phyloP scores from a whole-genome alignment of 2,888 invertebrate genomes.

The Nasonia oneida region DNA sequence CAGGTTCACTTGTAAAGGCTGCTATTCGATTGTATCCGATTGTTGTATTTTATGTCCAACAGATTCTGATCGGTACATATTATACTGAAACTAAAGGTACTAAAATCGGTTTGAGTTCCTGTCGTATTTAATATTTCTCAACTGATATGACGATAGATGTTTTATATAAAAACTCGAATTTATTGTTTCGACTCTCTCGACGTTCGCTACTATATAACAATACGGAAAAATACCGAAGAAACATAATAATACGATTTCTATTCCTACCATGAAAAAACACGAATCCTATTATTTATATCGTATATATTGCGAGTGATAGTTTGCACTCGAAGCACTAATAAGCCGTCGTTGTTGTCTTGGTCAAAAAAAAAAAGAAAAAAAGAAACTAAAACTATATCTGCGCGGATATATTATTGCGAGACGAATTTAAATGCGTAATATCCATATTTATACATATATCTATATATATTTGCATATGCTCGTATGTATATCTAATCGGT shows the following conservation, averaged over 20 bases:
- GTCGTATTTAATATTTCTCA: constrained; percentile 29
- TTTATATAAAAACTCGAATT: constrained; percentile 7
- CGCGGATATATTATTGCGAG: constrained; percentile 51
- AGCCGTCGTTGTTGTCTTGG: constrained; percentile 54
- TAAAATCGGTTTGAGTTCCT: constrained; percentile 62
- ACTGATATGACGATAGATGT: neutral
- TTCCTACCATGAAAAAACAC: constrained; percentile 31
- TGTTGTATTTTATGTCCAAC: neutral
- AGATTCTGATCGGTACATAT: constrained; percentile 23
- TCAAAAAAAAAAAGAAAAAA: neutral
- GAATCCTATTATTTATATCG: constrained; percentile 43
- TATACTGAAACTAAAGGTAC: constrained; percentile 44
- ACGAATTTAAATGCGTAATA: constrained; percentile 33
- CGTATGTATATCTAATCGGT: constrained; percentile 30
- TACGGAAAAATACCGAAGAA: constrained; percentile 13
- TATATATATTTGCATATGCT: constrained; percentile 27
- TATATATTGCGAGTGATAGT: neutral
- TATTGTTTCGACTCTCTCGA: neutral
- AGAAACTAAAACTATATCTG: constrained; percentile 11
- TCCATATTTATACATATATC: constrained; percentile 23
- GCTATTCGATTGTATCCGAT: constrained; percentile 27
- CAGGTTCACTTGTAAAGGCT: constrained; percentile 31
- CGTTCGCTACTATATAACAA: neutral
- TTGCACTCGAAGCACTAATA: constrained; percentile 39
- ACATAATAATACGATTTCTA: constrained; percentile 30